These are phyloP conservation scores for Acanthochromis polyacanthus DNA, from an alignment of 2,113 vertebrate genomes.

Conservation along the genomic window DNA sequence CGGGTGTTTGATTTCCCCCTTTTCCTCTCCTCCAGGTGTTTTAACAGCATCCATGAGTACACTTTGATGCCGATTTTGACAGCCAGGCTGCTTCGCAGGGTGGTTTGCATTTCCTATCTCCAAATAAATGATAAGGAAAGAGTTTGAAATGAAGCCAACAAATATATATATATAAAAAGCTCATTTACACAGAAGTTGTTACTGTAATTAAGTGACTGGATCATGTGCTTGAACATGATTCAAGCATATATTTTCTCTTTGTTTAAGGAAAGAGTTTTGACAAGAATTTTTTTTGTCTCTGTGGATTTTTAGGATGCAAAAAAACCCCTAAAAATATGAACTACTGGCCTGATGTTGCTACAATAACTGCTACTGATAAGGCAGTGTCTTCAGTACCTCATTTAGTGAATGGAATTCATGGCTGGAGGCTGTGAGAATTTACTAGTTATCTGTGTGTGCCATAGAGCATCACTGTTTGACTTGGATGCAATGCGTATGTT, in stretches of 20 bases:
- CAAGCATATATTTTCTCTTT: constrained; percentile 1
- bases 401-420: constrained; percentile 61
- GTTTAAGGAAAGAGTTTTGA: background rate
- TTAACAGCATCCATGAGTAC: constrained; percentile 18
- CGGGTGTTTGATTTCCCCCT: constrained; percentile 36
- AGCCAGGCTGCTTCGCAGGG: constrained; percentile 9
- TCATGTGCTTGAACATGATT: constrained; percentile 10
- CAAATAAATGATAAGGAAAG: constrained; percentile 17
- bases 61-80: constrained; percentile 16
- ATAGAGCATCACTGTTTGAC: constrained; percentile 52
- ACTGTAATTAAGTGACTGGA: constrained; percentile 14
- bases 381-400: constrained; percentile 43
- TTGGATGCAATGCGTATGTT: constrained; percentile 43
- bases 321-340: constrained; percentile 17
- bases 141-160: constrained; percentile 10
- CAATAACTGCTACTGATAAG: constrained; percentile 42
- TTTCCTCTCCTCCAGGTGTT: constrained; percentile 41
- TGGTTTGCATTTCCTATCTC: constrained; percentile 19
- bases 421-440: constrained; percentile 59
- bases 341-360: constrained; percentile 36
- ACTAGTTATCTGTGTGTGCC: constrained; percentile 59
- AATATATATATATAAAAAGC: background rate
- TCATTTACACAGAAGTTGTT: constrained; percentile 8
- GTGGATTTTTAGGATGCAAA: constrained; percentile 18
- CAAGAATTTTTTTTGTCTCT: constrained; percentile 2